Evolutionary conservation across 2,113 vertebrate species (phyloP).

Genomic region (crab-eating macaque (Macaca fascicularis)): T2T-MFA8v1.1 NC_088377.1:172345001-172345500

Average conservation of each 20-base stretch:
- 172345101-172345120: neutral
- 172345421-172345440: neutral
- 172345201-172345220: neutral
- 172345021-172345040: neutral
- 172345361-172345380: neutral
- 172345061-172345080: neutral
- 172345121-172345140: neutral
- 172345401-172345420: neutral
- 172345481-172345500: neutral
- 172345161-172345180: neutral
- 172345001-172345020: neutral
- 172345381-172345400: neutral
- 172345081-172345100: neutral
- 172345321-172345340: neutral
- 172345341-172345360: neutral
- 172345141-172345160: neutral
- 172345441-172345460: neutral
- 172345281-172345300: neutral
- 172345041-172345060: neutral
- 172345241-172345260: neutral
- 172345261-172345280: neutral
- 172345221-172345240: neutral
- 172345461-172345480: neutral
- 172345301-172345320: neutral
- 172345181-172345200: neutral